Evolutionary conservation across 2,888 invertebrate species (phyloP).

Genomic region (Idaea aversata): DNA sequence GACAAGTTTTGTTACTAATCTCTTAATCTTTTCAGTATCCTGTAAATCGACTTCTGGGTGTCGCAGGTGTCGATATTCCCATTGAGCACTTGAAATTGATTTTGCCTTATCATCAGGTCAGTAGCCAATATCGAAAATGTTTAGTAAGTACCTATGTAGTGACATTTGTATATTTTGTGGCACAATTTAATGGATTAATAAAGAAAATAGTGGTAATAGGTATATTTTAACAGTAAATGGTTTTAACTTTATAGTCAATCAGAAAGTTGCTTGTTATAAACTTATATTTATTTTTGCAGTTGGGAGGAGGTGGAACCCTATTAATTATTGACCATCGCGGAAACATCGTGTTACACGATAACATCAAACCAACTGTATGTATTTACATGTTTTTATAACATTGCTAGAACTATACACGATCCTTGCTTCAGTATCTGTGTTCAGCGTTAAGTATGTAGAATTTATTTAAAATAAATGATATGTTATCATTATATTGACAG

Average conservation of each 20-base stretch:
- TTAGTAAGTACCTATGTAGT: neutral
- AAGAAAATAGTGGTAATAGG: too few relatives aligned
- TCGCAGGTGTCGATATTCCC: slow-evolving; percentile 72
- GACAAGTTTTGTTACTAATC: neutral
- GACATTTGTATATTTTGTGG: neutral
- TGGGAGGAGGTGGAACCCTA: slow-evolving; percentile 63
- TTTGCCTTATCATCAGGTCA: slow-evolving; percentile 67
- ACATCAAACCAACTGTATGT: slow-evolving; percentile 61
- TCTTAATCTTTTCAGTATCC: slow-evolving; percentile 53
- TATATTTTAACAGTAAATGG: too few relatives aligned
- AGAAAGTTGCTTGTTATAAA: neutral
- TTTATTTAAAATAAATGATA: too few relatives aligned
- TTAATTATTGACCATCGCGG: slow-evolving; percentile 68
- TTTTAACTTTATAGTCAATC: too few relatives aligned
- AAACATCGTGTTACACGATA: slow-evolving; percentile 67
- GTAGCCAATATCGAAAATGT: neutral
- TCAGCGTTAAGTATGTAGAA: too few relatives aligned
- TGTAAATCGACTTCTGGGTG: slow-evolving; percentile 66
- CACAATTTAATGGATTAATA: neutral
- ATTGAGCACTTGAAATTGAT: slow-evolving; percentile 65
- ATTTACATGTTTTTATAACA: neutral
- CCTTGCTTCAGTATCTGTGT: neutral
- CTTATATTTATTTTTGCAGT: slow-evolving; percentile 38
- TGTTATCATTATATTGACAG: slow-evolving; percentile 36
- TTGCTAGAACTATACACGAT: neutral